These are phyloP conservation scores for Eristalinus aeneus DNA, from an alignment of 2,888 invertebrate genomes.

Conservation along the genomic window DNA sequence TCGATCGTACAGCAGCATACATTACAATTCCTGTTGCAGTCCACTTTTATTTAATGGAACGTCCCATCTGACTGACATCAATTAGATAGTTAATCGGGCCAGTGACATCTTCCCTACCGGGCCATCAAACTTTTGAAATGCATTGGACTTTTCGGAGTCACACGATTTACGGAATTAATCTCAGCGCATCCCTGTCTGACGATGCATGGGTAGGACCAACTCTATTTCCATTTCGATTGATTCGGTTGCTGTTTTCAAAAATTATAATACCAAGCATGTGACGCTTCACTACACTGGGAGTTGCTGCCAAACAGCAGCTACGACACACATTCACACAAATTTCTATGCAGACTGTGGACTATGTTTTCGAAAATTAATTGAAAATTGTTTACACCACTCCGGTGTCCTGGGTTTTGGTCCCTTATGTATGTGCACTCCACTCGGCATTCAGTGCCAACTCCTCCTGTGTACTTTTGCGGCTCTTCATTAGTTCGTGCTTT, in stretches of 20 bases:
- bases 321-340: not conserved
- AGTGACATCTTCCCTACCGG: not conserved
- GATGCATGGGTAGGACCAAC: conserved; percentile 5
- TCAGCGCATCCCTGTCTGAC: conserved; percentile 25
- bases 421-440: not conserved
- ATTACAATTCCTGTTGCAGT: not conserved
- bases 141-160: not conserved
- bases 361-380: conserved; percentile 39
- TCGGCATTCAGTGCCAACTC: not conserved
- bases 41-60: not conserved
- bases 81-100: conserved; percentile 1
- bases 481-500: conserved; percentile 7
- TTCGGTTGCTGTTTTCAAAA: not conserved
- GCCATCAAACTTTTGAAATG: conserved; percentile 25
- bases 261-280: not conserved
- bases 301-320: conserved; percentile 2
- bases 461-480: not conserved
- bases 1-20: not conserved
- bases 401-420: not conserved
- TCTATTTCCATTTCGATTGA: not conserved
- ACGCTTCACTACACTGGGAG: not conserved
- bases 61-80: conserved; percentile 23
- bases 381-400: conserved; percentile 56
- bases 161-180: conserved; percentile 11
- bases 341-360: not conserved